Base-by-base conservation (phyloP, 2,888 invertebrate genomes). In the Drosophila leonis region DNA sequence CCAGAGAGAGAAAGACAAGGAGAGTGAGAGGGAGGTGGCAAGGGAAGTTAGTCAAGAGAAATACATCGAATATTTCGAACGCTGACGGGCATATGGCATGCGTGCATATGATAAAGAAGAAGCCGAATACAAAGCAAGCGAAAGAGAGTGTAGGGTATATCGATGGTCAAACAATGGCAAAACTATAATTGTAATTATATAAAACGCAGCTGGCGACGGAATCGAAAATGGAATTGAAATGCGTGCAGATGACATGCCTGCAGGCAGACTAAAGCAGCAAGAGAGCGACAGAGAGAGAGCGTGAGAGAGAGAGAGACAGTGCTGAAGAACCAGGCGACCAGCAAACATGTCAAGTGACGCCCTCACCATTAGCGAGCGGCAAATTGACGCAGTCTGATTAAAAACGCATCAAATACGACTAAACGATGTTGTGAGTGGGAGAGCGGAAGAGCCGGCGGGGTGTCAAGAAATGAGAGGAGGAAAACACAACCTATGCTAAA, bases 321-420 rank as follows among this genome's bases (percentile, higher is more conserved):
- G n/a, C n/a, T n/a, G n/a, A n/a, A n/a, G 5, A 4, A 39, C 33
- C 55, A 63, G 65, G 57, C 51, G 44, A 24, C 61, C 67, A 57
- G 52, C 59, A 44, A 44, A 56, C 24, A 59, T 49, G 48, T 41
- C 66, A 65, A 67, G 66, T 71, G 48, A 78, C 75, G 82, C 78
- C 82, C 72, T 63, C 78, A 56, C 52, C 75, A 65, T 73, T 78
- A 76, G 68, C 41, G 55, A 56, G 56, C 69, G 66, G 60, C 82
- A 82, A 83, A 83, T 80, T 83, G 78, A 76, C 76, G 84, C 84
- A 80, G 80, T 76, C 80, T 85, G 82, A 82, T 82, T 83, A 84
- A 82, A 86, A 84, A 84, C 83, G 72, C 84, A 83, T 83, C 82
- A 83, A 83, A 84, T 80, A 61, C 76, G 76, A 69, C 70, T 39